Conservation (phyloP, 2,797 vertebrate genomes). For the Tolypeutes matacus region DNA sequence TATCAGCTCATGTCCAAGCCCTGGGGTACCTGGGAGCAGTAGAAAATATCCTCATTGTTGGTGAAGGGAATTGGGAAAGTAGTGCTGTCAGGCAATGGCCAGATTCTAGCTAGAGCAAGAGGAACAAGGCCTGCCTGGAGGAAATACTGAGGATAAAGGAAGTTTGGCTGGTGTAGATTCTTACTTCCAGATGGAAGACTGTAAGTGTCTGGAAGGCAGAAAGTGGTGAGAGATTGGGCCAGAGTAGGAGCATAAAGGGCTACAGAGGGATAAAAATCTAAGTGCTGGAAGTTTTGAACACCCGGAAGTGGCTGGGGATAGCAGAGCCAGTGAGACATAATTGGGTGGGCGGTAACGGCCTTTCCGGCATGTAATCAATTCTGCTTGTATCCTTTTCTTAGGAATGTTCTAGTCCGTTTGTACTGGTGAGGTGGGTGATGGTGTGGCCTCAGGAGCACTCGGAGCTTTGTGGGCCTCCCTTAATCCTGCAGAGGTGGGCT, state of each 20-base stretch:
- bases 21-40: background rate
- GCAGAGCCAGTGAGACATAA: background rate
- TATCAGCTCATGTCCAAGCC: background rate
- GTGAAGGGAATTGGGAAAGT: background rate
- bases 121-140: background rate
- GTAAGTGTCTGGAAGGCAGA: background rate
- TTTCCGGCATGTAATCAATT: background rate
- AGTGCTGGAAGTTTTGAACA: background rate
- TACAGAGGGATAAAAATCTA: background rate
- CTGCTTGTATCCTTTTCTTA: background rate
- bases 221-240: background rate
- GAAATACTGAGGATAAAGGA: background rate
- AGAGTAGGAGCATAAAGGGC: background rate
- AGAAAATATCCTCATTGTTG: background rate
- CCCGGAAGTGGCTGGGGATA: background rate
- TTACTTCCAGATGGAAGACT: background rate
- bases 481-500: background rate
- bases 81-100: background rate
- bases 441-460: rapidly evolving
- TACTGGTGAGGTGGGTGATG: background rate
- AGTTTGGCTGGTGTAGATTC: background rate
- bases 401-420: background rate
- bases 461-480: background rate
- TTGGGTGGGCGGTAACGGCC: background rate
- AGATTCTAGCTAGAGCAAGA: background rate